Conservation (phyloP, 1,140 invertebrate species). For the Phymastichus coffea region DNA sequence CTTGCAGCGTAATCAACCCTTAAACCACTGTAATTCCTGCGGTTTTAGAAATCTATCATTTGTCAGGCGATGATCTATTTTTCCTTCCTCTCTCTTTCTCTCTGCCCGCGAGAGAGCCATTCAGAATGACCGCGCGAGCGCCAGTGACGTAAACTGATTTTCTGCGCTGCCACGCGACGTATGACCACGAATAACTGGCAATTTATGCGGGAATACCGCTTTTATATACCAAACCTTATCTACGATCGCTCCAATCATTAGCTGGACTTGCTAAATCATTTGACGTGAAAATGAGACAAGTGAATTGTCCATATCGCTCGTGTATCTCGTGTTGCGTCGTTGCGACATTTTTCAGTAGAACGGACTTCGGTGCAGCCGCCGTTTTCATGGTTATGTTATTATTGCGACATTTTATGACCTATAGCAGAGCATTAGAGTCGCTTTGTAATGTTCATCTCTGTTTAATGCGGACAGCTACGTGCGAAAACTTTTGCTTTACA, state of each 20-base stretch:
- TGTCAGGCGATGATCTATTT: conserved; percentile 1
- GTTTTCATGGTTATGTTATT: conserved; percentile 10
- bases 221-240: conserved; percentile 9
- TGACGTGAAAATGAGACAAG: conserved; percentile 1
- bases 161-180: neutral
- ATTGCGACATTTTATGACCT: conserved; percentile 17
- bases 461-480: conserved; percentile 6
- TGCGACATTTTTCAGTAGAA: conserved; percentile 17
- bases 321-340: conserved; percentile 11
- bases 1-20: neutral
- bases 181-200: conserved; percentile 13
- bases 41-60: conserved; percentile 17
- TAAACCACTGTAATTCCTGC: conserved; percentile 1
- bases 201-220: conserved; percentile 6
- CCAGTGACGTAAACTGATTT: too few relatives aligned
- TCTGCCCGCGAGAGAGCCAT: too few relatives aligned
- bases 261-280: conserved; percentile 5
- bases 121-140: too few relatives aligned
- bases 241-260: neutral
- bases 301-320: conserved; percentile 20
- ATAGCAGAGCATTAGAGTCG: conserved; percentile 1
- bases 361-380: neutral
- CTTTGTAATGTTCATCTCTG: conserved; percentile 19
- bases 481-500: conserved; percentile 18
- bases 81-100: neutral